Evolutionary conservation across 1,140 invertebrate species (phyloP).

Genomic region (Leptonema lineaticorne): DNA sequence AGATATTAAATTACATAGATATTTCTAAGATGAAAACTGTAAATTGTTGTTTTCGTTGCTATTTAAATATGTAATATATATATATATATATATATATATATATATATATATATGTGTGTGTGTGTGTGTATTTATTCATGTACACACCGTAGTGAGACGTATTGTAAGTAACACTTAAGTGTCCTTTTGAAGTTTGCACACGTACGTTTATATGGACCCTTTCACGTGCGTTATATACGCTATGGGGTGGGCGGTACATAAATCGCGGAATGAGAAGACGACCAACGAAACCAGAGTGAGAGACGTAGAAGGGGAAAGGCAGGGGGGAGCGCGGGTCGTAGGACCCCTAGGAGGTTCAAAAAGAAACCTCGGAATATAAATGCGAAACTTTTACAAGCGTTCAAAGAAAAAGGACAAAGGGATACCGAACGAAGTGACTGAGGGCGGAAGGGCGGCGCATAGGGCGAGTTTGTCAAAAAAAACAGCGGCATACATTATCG

Average conservation of each 20-base stretch:
- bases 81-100: neutral
- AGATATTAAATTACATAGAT: too few species aligned
- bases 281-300: too few species aligned
- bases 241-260: neutral
- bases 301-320: too few species aligned
- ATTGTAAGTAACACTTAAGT: too few species aligned
- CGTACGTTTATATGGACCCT: neutral
- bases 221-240: neutral
- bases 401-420: slow-evolving; percentile 21
- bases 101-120: neutral
- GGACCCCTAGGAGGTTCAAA: neutral
- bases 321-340: too few species aligned
- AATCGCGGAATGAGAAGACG: neutral
- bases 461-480: slow-evolving; percentile 23
- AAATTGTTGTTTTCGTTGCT: too few species aligned
- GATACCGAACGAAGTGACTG: slow-evolving; percentile 17
- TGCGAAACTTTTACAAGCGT: neutral
- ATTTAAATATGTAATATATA: too few species aligned
- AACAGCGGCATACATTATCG: slow-evolving; percentile 28
- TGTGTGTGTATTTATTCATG: too few species aligned
- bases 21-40: too few species aligned
- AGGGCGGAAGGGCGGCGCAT: slow-evolving; percentile 1
- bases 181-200: neutral
- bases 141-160: too few species aligned
- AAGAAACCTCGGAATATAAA: neutral